Evolutionary conservation across 1,140 invertebrate species (phyloP), one percentile per base, ranked within the genome.

Genomic region (Coptotermes formosanus): DNA sequence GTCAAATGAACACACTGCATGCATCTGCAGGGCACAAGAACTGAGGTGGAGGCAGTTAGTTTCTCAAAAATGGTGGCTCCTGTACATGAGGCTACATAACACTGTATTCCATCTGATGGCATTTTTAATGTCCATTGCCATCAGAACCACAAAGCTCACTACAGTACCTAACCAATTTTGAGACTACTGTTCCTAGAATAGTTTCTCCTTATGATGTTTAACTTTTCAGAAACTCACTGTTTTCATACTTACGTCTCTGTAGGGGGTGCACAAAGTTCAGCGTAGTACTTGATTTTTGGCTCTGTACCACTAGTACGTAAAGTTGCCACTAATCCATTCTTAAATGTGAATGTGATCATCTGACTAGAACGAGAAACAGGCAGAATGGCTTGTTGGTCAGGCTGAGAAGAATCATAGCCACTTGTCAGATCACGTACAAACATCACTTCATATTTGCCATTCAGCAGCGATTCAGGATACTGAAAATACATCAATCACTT

Each of bases 231-330:
- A 48, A 12, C 45, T 48, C 9, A 16, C 38, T 38, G 38, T 38
- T 38, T 48, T 86, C 86, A 86, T 88, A 92, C 92, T 93, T 91
- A 95, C 94, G 91, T 91, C 88, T 94, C 90, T 75, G 92, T 92
- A 2, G 95, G 94, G 30, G 92, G 89, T 88, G 95, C 95, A 88
- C 95, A 95, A 82, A 98, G 92, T 92, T 99, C 98, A 1, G 97
- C 96, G 91, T 99, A 99, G 91, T 99, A 99, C 92, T 99, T 99
- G 86, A 99, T 94, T 92, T 99, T 99, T 30, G 99, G 99, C 91
- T 99, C 99, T 0, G 99, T 99, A 32, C 99, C 99, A 92, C 98
- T 99, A 0, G 98, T 99, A 88, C 99, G 94, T 16, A 99, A 91
- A 0, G 98, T 99, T 0, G 96, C 93, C 16, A 96, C 94, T 87